phyloP scores from a whole-genome alignment of 2,113 vertebrate species.

The Ia io region DNA sequence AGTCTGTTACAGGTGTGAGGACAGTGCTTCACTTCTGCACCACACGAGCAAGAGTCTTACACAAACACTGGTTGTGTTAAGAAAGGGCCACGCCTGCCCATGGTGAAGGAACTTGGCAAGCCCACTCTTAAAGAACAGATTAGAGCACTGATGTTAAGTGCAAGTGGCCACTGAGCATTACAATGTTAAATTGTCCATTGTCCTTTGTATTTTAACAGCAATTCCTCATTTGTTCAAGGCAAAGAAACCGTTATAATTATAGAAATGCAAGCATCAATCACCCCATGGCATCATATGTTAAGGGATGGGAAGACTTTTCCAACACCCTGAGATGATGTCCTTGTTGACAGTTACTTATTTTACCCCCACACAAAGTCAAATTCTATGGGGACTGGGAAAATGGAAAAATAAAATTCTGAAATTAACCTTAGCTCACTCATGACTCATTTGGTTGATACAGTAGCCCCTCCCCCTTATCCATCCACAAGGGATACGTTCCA shows the following conservation, averaged over 20 bases:
- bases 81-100: rapidly evolving
- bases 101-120: not conserved
- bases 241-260: constrained; percentile 10
- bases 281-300: not conserved
- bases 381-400: not conserved
- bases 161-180: not conserved
- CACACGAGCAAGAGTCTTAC: not conserved
- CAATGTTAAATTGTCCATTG: not conserved
- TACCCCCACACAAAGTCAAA: not conserved
- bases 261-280: not conserved
- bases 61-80: not conserved
- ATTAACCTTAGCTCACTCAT: not conserved
- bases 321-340: not conserved
- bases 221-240: constrained; percentile 20
- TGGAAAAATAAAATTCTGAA: constrained; percentile 31
- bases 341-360: not conserved
- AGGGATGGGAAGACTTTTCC: not conserved
- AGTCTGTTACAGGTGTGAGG: not conserved
- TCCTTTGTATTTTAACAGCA: constrained; percentile 2
- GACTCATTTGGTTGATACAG: not conserved
- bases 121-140: not conserved
- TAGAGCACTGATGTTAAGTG: not conserved
- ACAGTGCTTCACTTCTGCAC: not conserved
- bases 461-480: not conserved
- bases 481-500: not conserved